These are phyloP conservation scores for Apogon talboti DNA, from an alignment of 2,797 vertebrate genomes.

Conservation along the genomic window DNA sequence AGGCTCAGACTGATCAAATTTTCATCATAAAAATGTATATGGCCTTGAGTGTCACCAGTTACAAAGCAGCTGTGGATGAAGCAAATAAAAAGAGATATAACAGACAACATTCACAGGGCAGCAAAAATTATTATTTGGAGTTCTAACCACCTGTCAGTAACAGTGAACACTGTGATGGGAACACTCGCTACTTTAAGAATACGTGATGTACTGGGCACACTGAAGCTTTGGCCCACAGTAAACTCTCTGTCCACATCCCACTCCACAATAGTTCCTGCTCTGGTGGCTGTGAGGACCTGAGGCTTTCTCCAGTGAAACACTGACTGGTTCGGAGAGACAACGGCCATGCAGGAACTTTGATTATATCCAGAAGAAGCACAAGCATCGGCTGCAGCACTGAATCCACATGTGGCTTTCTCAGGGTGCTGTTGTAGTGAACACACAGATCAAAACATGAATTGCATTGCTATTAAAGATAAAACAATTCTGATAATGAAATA, in stretches of 20 bases:
- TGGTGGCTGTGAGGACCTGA: conserved; percentile 84
- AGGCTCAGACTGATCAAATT: conserved; percentile 79
- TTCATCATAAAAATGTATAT: conserved; percentile 88
- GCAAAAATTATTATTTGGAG: neutral
- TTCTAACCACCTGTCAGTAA: conserved; percentile 80
- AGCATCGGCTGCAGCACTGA: neutral
- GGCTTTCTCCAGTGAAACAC: conserved; percentile 84
- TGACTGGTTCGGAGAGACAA: conserved; percentile 85
- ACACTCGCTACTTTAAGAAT: conserved; percentile 84
- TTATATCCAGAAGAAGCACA: neutral
- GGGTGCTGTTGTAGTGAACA: conserved; percentile 12
- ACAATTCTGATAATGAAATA: neutral
- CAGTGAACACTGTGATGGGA: conserved; percentile 85
- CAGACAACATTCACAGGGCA: conserved; percentile 2
- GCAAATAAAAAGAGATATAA: conserved; percentile 24
- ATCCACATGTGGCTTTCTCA: neutral
- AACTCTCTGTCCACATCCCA: conserved; percentile 78
- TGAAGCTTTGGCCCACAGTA: neutral
- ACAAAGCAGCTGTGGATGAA: conserved; percentile 84
- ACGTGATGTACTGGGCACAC: conserved; percentile 57
- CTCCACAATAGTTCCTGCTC: conserved; percentile 84
- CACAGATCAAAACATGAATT: neutral
- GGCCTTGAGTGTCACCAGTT: conserved; percentile 88
- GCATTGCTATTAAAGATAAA: neutral
- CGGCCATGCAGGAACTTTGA: conserved; percentile 80